A percentile compares a stretch with the other conserved stretches of the same genome.
These are phyloP conservation scores for Neotoxoptera formosana DNA, from an alignment of 1,140 invertebrate species.

Conservation along the genomic window DNA sequence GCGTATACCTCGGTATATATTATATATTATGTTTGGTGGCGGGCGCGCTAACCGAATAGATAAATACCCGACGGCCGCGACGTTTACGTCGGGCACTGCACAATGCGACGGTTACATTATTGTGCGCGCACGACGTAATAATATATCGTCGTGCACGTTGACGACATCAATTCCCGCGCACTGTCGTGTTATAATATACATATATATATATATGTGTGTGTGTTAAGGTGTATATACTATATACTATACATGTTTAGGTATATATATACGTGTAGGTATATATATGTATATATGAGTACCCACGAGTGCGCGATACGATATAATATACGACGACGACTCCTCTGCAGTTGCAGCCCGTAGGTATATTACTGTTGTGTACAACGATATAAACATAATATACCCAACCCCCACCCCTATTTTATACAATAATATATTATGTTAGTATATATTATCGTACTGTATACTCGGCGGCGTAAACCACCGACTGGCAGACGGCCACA, in stretches of 20 bases:
- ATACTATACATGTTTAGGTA: no score
- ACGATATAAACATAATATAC: background rate
- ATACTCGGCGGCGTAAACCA: background rate
- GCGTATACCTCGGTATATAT: no score
- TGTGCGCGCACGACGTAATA: background rate
- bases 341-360: background rate
- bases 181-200: background rate
- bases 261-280: no score
- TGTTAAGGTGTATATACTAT: no score
- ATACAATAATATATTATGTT: background rate
- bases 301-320: background rate
- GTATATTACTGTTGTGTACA: background rate
- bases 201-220: no score
- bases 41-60: conserved; percentile 3
- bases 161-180: background rate
- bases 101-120: background rate
- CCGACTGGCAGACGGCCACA: background rate
- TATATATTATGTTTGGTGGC: background rate
- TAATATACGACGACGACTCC: conserved; percentile 1
- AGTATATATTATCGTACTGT: background rate
- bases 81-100: background rate
- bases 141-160: background rate
- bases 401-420: background rate
- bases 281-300: no score
- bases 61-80: background rate